Base-by-base conservation (phyloP, 2,113 vertebrate species). In the Ascaphus truei region DNA sequence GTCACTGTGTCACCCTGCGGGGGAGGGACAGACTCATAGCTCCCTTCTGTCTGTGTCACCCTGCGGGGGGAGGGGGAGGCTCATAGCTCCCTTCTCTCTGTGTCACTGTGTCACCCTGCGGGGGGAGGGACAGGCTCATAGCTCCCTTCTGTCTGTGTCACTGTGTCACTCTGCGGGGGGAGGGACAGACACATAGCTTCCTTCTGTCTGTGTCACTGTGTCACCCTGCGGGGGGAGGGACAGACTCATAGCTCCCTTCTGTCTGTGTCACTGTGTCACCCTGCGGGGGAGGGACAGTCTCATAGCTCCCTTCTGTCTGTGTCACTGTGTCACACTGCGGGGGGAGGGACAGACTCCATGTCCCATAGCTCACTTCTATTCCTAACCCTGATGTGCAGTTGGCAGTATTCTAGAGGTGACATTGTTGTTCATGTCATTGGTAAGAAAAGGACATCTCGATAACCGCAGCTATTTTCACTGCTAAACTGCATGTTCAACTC, bases 141-240 rank as follows among this genome's bases (percentile, higher is more conserved):
- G 58, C 58, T 61, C 58, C 18, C 48, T 30, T 18, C 27, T 53
- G 13, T 53, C 26, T 47, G 43, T 47, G 4, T 16, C 51, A 29
- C 6, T n/a, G n/a, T 52, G 57, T 61, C 67, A 61, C 56, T 56
- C 67, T 69, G 56, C 55, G 50, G 22, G 31, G 56, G 56, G n/a
- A 59, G 45, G 45, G 67, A 7, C 33, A 52, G 43, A 41, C 5
- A 37, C 13, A 9, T 43, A 31, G n/a, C 7, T 22, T 18, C 23
- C 27, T 18, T 7, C 20, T 29, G 30, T 12, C 9, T 16, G 13
- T 22, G 36, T 12, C 15, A 18, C 55, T 58, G 11, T 58, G 29
- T 58, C 55, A 37, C 33, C 55, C 55, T 23, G 11, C 10, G 18
- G 20, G 22, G 7, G 33, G n/a, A 57, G 53, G 31, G 25, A 18